phyloP scores from a whole-genome alignment of 2,888 invertebrate species.

The Sesia apiformis region DNA sequence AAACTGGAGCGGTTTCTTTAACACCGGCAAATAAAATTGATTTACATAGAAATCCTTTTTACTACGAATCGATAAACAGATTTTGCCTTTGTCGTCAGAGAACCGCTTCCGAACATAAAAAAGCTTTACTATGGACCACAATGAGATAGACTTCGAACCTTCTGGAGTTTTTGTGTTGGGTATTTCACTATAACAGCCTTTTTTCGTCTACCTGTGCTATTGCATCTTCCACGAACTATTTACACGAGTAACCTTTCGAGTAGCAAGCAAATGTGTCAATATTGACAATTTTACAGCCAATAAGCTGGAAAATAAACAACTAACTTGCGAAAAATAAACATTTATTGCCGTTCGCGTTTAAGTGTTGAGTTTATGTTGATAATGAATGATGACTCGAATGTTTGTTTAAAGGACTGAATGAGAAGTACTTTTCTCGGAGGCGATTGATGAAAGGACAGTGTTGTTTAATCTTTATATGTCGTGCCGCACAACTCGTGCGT shows the following conservation, averaged over 20 bases:
- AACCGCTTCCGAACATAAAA: constrained; percentile 43
- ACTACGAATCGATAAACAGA: constrained; percentile 39
- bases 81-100: constrained; percentile 21
- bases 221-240: neutral
- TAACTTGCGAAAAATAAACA: constrained; percentile 12
- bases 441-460: neutral
- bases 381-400: neutral
- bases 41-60: constrained; percentile 55
- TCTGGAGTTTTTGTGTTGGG: constrained; percentile 6
- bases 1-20: constrained; percentile 39
- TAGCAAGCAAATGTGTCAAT: neutral
- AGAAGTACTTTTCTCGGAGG: too few species aligned
- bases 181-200: neutral
- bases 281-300: constrained; percentile 3
- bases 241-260: constrained; percentile 2
- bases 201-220: constrained; percentile 1
- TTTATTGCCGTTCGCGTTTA: constrained; percentile 3
- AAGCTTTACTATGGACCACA: constrained; percentile 14
- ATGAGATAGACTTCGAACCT: constrained; percentile 12
- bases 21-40: constrained; percentile 28
- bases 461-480: neutral
- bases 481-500: neutral
- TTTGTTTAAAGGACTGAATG: neutral
- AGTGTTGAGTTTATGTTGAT: neutral
- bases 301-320: constrained; percentile 16